Evolutionary conservation across 1,140 invertebrate species (phyloP).

Genomic region (Trichomalopsis sarcophagae): DNA sequence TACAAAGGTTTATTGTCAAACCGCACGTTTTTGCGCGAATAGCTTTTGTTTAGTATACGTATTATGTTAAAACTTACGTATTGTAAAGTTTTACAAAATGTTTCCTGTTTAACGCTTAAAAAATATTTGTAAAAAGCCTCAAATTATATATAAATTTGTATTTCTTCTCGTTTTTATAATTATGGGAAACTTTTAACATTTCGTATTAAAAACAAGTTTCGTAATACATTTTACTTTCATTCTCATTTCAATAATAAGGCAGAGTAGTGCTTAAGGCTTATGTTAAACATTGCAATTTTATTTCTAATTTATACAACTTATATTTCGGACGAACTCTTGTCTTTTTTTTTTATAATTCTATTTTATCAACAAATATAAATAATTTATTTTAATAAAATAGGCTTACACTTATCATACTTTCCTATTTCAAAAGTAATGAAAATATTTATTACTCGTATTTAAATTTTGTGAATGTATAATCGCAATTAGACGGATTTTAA

Average conservation of each 20-base stretch:
- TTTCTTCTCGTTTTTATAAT: neutral
- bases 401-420: too few species aligned
- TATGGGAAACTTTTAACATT: neutral
- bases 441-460: neutral
- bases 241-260: conserved; percentile 15
- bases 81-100: conserved; percentile 16
- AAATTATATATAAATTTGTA: neutral
- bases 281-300: conserved; percentile 30
- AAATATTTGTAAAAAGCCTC: conserved; percentile 5
- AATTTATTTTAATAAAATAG: too few species aligned
- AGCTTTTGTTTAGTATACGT: neutral
- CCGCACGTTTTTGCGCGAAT: neutral
- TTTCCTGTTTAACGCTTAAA: neutral
- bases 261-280: conserved; percentile 23
- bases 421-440: too few species aligned
- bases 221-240: neutral
- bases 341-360: neutral
- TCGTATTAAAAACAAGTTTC: conserved; percentile 1
- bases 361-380: too few species aligned
- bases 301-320: neutral
- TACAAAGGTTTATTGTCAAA: conserved; percentile 22
- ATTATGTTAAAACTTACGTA: neutral
- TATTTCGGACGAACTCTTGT: neutral
- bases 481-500: neutral
- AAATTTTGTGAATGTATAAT: neutral